Evolutionary conservation across 2,888 invertebrate species (phyloP), one percentile per base, ranked within the genome.

Genomic region (Bellardia bayeri): DNA sequence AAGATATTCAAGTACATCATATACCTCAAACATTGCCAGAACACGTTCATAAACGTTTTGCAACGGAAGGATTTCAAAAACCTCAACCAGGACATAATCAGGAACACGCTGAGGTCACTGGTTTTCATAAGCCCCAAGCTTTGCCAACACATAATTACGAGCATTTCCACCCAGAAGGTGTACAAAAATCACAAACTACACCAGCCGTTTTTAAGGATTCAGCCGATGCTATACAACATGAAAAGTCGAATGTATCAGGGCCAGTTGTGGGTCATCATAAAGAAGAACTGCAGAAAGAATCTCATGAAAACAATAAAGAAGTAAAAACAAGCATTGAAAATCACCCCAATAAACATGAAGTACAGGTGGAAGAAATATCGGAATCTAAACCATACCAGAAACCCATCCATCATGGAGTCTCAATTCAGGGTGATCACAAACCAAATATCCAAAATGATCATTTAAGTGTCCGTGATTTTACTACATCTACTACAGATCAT

Each of bases 401-500:
- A 68, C 30, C 58, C 23, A 13, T 63, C 49, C n/a, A 72, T 6
- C 33, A 68, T n/a, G 30, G 37, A 14, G 75, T 45, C 37, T 7
- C 9, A 5, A 16, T n/a, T 63, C 37, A 63, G 42, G 13, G 64
- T n/a, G 30, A 75, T 72, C 8, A 85, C 45, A 49, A 85, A 71
- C 11, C 71, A 76, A 69, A 66, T 49, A 42, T 37, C 49, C 14
- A 45, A 69, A 2, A 54, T 54, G 49, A 61, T 40, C 33, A 76
- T 64, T 54, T 54, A 66, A 54, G 45, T 51, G 4, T 16, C 37
- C 13, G 9, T 33, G 51, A 78, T 23, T 37, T n/a, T 5, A 2
- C 11, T 5, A 23, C 3, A 58, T 75, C 79, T 54, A 87, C 85
- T 0, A 78, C 85, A 8, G 84, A 82, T 40, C 89, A 89, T 71